Evolutionary conservation across 2,888 invertebrate species (phyloP).

Genomic region (Papilio protenor): DNA sequence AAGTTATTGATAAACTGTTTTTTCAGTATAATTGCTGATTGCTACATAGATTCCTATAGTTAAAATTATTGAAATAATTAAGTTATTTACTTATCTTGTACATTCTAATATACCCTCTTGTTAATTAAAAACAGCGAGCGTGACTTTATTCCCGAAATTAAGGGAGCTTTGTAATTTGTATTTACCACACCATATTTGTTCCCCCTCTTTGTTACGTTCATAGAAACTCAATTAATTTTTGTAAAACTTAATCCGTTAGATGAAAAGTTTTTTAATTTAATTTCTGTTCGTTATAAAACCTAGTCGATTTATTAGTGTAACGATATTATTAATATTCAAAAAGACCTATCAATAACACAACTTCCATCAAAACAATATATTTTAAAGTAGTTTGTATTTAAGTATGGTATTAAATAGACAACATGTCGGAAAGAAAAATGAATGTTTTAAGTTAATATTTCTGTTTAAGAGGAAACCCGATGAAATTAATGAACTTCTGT

Average conservation of each 20-base stretch:
- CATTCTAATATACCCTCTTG: constrained; percentile 38
- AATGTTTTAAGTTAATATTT: neutral
- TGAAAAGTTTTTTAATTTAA: neutral
- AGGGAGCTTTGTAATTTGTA: constrained; percentile 40
- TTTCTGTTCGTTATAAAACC: too few species aligned
- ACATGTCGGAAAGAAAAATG: neutral
- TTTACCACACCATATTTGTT: constrained; percentile 39
- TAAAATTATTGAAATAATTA: constrained; percentile 28
- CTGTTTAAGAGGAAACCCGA: neutral
- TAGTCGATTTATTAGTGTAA: too few species aligned
- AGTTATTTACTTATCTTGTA: constrained; percentile 28
- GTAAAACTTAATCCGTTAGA: neutral
- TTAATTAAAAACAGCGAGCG: constrained; percentile 43
- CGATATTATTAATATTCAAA: too few species aligned
- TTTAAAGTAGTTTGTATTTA: neutral
- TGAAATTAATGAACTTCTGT: constrained; percentile 12
- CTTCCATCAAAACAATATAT: neutral
- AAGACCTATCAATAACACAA: neutral
- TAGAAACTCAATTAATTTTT: constrained; percentile 15
- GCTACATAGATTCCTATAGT: neutral
- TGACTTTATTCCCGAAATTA: constrained; percentile 40
- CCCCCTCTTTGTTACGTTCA: constrained; percentile 32
- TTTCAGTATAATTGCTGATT: neutral
- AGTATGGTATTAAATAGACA: neutral
- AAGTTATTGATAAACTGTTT: constrained; percentile 19